Base-by-base conservation (phyloP, 2,113 vertebrate species). In the Sinocyclocheilus anshuiensis region DNA sequence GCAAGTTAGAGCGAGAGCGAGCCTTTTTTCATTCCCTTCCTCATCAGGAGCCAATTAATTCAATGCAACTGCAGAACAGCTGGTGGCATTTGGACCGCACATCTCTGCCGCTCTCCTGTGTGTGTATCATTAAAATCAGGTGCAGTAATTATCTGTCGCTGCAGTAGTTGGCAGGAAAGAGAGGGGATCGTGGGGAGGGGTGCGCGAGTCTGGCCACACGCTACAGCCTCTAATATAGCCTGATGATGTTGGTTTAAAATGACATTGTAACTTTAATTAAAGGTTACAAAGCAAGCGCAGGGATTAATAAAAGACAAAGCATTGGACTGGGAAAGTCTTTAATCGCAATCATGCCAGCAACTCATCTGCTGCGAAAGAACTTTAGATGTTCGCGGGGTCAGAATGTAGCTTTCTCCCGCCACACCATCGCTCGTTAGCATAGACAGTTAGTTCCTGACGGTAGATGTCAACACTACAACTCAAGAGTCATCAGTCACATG, bases 11-110 rank as follows among this genome's bases (percentile, higher is more conserved):
- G 90, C 89, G 5, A 12, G 45, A 48, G 45, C 45, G 3, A 48
- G 45, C 45, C 93, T 91, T 76, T 89, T 86, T 81, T n/a, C 50
- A 69, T 83, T 26, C 83, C 33, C 84, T 89, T 86, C 79, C 88
- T 90, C 92, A 93, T 94, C 94, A 93, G 93, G 94, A 95, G 94
- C 94, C 94, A 96, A 91, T 96, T 94, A 96, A 94, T 96, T 95
- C 92, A 91, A 93, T 93, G 91, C 91, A 95, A 94, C 93, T 94
- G 75, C 93, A 90, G 93, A 95, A 95, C 94, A 96, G 93, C 95
- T 96, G 94, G 92, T 96, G 94, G 94, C 94, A 95, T 96, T 96
- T 97, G 93, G 92, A 94, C 92, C 96, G 91, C 95, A 93, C 96
- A 93, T 96, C 94, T 91, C 96, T 91, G 92, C 93, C 94, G 93